These are phyloP conservation scores for Tachystola acroxantha DNA, from an alignment of 2,888 invertebrate genomes.

Conservation along the genomic window DNA sequence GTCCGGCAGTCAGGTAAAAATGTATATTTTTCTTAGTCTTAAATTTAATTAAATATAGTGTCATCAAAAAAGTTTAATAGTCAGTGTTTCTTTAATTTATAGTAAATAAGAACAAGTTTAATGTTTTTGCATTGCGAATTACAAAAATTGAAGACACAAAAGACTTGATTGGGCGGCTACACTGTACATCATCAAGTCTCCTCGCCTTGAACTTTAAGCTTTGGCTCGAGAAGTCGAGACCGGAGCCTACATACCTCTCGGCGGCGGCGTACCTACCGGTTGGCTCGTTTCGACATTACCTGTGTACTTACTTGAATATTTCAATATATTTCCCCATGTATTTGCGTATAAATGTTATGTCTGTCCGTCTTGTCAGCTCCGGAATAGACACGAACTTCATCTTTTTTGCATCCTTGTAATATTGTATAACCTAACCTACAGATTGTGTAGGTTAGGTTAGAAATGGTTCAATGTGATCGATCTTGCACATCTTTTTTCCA, in stretches of 20 bases:
- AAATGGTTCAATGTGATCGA: no score
- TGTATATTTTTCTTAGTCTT: no score
- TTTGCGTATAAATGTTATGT: neutral
- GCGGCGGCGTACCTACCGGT: slow-evolving; percentile 16
- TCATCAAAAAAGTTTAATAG: no score
- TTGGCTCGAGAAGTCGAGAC: slow-evolving; percentile 16
- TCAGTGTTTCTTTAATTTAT: no score
- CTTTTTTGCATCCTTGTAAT: no score
- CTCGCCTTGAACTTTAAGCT: slow-evolving; percentile 61
- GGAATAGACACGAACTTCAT: no score
- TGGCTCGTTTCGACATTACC: slow-evolving; percentile 33
- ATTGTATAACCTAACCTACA: no score
- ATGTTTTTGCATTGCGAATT: neutral
- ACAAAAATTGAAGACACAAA: slow-evolving; percentile 6
- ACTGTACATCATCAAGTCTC: slow-evolving; percentile 22
- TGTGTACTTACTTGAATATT: slow-evolving; percentile 7
- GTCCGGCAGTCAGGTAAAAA: no score
- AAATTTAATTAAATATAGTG: no score
- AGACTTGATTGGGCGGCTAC: slow-evolving; percentile 10
- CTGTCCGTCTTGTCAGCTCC: neutral
- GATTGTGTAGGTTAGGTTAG: no score
- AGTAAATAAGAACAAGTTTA: no score
- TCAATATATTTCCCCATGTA: neutral
- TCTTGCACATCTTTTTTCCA: no score
- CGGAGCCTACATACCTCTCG: slow-evolving; percentile 23